Evolutionary conservation across 2,888 invertebrate species (phyloP).

Genomic region (Orthosia incerta): DNA sequence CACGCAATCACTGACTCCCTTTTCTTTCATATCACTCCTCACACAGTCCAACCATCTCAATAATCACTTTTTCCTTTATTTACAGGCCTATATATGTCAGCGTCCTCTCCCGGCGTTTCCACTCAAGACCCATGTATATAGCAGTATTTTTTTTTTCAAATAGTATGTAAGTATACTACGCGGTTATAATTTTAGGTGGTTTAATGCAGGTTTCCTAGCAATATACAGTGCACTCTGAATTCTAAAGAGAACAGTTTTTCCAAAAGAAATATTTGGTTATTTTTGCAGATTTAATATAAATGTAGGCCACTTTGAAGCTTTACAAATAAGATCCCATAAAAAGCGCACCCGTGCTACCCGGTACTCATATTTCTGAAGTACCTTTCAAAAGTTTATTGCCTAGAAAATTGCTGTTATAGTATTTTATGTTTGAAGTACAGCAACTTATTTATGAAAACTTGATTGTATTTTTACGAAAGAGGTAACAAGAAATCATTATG

Average conservation of each 20-base stretch:
- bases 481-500: background rate
- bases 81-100: too few species aligned
- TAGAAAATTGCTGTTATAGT: slow-evolving; percentile 24
- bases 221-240: background rate
- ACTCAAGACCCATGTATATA: too few species aligned
- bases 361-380: background rate
- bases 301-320: slow-evolving; percentile 7
- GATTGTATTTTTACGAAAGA: background rate
- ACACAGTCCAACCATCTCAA: too few species aligned
- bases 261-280: background rate
- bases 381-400: slow-evolving; percentile 15
- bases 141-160: too few species aligned
- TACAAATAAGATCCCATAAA: slow-evolving; percentile 13
- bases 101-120: too few species aligned
- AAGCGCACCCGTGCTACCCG: background rate
- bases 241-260: background rate
- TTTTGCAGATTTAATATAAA: slow-evolving; percentile 1
- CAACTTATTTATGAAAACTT: background rate
- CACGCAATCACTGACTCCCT: too few species aligned
- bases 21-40: too few species aligned
- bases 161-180: too few species aligned
- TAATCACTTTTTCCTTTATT: too few species aligned
- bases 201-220: too few species aligned
- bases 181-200: background rate
- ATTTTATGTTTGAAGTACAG: slow-evolving; percentile 6